Evolutionary conservation across 2,113 vertebrate genomes (phyloP).

Genomic region (Plestiodon gilberti): DNA sequence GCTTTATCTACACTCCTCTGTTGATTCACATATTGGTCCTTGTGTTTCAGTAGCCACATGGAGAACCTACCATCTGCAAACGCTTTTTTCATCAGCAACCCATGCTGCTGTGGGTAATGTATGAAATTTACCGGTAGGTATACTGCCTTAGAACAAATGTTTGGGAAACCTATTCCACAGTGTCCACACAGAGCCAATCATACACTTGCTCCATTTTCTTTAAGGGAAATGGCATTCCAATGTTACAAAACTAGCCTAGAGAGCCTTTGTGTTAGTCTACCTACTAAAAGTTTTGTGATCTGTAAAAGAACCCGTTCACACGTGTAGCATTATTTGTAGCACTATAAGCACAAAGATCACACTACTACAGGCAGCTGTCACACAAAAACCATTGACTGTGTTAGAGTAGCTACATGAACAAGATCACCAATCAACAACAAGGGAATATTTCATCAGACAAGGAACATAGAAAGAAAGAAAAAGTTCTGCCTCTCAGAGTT

Average conservation of each 20-base stretch:
- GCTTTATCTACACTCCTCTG: background rate
- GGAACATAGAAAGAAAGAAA: background rate
- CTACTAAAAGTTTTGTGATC: background rate
- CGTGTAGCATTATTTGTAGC: background rate
- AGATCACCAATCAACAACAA: slow-evolving; percentile 42
- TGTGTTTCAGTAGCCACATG: background rate
- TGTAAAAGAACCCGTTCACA: background rate
- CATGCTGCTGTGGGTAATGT: background rate
- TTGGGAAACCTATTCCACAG: background rate
- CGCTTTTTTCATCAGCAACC: background rate
- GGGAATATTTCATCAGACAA: slow-evolving; percentile 29
- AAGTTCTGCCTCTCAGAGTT: background rate
- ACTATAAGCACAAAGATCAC: background rate
- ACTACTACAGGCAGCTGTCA: background rate
- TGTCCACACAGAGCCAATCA: background rate
- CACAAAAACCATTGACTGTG: slow-evolving; percentile 29
- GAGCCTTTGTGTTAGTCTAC: background rate
- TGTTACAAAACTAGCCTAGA: background rate
- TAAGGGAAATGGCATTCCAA: background rate
- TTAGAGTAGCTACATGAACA: slow-evolving; percentile 38
- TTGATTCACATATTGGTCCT: background rate
- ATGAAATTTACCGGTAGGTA: background rate
- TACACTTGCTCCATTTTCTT: background rate
- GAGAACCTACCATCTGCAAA: background rate
- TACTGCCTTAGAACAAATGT: background rate